Base-by-base conservation (phyloP, 2,888 invertebrate genomes). In the Yponomeuta evonymella region DNA sequence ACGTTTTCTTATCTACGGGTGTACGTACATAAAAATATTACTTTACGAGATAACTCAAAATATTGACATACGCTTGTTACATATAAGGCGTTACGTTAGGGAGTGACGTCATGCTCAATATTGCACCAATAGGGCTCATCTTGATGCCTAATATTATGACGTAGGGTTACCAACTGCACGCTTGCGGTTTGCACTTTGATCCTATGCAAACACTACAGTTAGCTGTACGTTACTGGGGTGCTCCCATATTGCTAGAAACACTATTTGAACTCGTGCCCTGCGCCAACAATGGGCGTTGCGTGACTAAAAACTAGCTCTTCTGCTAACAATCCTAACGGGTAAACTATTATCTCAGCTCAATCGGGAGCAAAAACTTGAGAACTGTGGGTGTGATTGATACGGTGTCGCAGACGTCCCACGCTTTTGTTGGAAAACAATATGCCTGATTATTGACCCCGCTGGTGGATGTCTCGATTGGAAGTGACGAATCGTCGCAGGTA, bases 321-420 rank as follows among this genome's bases (percentile, higher is more conserved):
- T 36, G 15, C 33, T 51, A 23, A 69, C 58, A 58, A 62, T 9
- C 69, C 23, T 43, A 70, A 64, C 65, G 65, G 66, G n/a, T 9
- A 4, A n/a, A 15, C 12, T 43, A n/a, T 67, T 30, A 65, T 33
- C 10, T 65, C 65, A 30, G 30, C 58, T 29, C 30, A 51, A 63
- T 63, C 33, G 48, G 23, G 30, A 36, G 30, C 65, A 65, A 69
- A 63, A 69, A 62, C 11, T 68, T 51, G 68, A 51, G 68, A 68
- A 48, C 43, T 43, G 43, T 33, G 12, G 36, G 36, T 76, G 73
- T 77, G 78, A 80, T 77, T 76, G 76, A 74, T 79, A 78, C 36
- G n/a, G 79, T 81, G 82, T 79, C 83, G 79, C 75, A 75, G 75
- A 48, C 78, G 74, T 87, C 88, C 82, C 89, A 89, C 88, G 89